phyloP scores from a whole-genome alignment of 2,113 vertebrate species.

The Leucosticte australis region DNA sequence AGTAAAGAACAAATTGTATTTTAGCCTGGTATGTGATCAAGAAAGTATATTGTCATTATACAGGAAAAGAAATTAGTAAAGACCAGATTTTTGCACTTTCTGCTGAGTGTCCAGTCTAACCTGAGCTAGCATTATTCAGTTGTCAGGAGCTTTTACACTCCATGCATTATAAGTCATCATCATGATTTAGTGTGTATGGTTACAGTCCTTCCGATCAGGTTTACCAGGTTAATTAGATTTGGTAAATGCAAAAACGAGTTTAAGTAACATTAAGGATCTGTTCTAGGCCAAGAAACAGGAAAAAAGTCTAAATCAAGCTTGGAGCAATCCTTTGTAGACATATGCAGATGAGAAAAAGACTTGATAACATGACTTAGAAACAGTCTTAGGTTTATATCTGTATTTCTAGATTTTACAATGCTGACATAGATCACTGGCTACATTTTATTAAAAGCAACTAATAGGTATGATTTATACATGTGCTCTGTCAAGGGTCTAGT shows the following conservation, averaged over 20 bases:
- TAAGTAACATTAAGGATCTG: slow-evolving; percentile 36
- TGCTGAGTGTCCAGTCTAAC: neutral
- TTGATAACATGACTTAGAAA: neutral
- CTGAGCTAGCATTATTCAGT: slow-evolving; percentile 11
- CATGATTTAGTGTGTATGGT: neutral
- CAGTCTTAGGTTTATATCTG: neutral
- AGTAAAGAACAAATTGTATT: neutral
- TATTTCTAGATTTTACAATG: neutral
- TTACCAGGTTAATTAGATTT: neutral
- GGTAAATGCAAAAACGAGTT: slow-evolving; percentile 12
- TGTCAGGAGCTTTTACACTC: neutral
- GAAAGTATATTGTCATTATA: neutral
- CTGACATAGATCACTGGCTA: neutral
- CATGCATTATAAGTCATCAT: neutral
- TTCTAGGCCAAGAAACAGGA: slow-evolving; percentile 1
- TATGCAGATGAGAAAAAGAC: neutral
- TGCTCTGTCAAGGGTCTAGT: neutral
- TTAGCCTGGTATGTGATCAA: neutral
- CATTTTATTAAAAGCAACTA: neutral
- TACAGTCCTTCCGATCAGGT: slow-evolving; percentile 12
- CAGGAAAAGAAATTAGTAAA: slow-evolving; percentile 28
- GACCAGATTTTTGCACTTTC: neutral
- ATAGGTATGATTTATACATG: neutral
- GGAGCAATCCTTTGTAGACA: neutral
- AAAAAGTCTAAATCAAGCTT: slow-evolving; percentile 4